Conservation (phyloP, 2,797 vertebrate genomes). For the Danio albolineatus region DNA sequence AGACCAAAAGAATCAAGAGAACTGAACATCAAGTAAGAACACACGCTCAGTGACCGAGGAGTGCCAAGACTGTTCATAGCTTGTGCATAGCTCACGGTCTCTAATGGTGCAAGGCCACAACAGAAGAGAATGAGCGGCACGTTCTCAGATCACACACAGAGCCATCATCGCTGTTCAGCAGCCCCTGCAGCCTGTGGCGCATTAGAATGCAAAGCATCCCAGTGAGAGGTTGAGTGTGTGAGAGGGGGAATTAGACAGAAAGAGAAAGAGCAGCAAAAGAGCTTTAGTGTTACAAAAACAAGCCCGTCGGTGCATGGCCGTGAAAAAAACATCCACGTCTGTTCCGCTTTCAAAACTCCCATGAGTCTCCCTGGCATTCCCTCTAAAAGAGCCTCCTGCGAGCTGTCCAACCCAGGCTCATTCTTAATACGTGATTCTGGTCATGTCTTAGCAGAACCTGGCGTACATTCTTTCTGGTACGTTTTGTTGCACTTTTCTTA, state of each 20-base stretch:
- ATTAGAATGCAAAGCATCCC: conserved; percentile 82
- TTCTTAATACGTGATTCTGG: too few species aligned
- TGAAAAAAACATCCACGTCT: conserved; percentile 81
- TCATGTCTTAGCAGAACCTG: too few species aligned
- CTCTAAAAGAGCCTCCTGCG: conserved; percentile 69
- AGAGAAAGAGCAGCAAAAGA: conserved; percentile 75
- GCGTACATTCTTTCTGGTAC: too few species aligned
- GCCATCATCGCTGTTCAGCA: conserved; percentile 35
- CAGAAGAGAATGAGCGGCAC: conserved; percentile 22
- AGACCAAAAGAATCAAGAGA: too few species aligned
- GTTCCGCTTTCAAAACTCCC: conserved; percentile 74
- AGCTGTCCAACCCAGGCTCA: conserved; percentile 57
- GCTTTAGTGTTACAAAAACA: conserved; percentile 84
- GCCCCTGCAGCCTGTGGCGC: conserved; percentile 63
- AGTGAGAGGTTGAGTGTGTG: conserved; percentile 65
- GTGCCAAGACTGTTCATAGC: neutral
- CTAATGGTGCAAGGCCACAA: neutral
- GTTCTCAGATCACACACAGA: conserved; percentile 15
- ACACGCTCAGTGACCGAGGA: neutral
- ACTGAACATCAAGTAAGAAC: too few species aligned
- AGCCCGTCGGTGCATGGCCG: conserved; percentile 79
- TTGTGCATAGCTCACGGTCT: neutral
- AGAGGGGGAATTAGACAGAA: conserved; percentile 57
- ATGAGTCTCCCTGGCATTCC: conserved; percentile 69
- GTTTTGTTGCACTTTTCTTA: too few species aligned